Conservation (phyloP, 35 echinoderm and acorn worm species). For the Holothuria glaberrima region DNA sequence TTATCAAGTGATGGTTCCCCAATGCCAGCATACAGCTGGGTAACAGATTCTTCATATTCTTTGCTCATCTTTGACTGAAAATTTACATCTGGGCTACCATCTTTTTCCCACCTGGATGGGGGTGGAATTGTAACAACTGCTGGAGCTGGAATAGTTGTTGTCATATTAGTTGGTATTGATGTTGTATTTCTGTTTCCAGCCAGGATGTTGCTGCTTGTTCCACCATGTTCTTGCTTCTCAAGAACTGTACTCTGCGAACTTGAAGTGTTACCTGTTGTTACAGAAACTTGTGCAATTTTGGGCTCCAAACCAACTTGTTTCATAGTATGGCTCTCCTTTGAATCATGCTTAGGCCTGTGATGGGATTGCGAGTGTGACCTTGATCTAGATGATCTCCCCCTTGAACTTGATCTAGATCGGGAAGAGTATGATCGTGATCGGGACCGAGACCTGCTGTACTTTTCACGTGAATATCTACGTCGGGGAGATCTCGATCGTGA, state of each 20-base stretch:
- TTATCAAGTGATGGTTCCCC: neutral
- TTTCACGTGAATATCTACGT: slow-evolving; percentile 27
- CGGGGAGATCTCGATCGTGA: slow-evolving; percentile 24
- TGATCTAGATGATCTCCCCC: neutral
- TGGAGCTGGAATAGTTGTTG: slow-evolving; percentile 11
- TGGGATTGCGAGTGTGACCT: neutral
- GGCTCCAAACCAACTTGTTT: no score
- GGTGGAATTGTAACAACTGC: slow-evolving; percentile 8
- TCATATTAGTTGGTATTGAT: neutral
- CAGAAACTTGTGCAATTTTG: no score
- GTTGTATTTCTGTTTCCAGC: neutral
- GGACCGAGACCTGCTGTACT: slow-evolving; percentile 11
- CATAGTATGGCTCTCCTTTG: no score
- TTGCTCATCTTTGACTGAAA: neutral
- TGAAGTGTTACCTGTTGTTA: no score
- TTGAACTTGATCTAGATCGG: neutral
- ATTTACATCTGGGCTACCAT: neutral
- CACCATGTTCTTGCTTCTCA: neutral
- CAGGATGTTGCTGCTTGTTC: neutral
- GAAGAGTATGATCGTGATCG: slow-evolving; percentile 10
- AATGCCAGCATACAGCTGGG: neutral
- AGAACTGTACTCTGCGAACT: neutral
- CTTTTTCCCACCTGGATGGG: slow-evolving; percentile 33
- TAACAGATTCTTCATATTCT: slow-evolving; percentile 31
- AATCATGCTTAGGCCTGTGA: neutral